Evolutionary conservation across 2,888 invertebrate genomes (phyloP), one percentile per base, ranked within the genome.

Genomic region (Drosophila koepferae): DNA sequence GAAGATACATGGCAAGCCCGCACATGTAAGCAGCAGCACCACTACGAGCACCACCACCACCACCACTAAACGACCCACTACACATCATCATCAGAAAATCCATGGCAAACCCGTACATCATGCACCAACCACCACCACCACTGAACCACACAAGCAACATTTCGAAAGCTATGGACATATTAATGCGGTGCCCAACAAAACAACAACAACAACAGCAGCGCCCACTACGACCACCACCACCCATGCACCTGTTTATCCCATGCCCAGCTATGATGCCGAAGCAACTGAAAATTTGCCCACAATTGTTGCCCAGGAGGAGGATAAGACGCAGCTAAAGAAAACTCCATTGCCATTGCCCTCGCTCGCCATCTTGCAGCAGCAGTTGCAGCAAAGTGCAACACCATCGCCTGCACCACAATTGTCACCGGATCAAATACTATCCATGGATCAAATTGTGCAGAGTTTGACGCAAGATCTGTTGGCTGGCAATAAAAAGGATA

Each of bases 391-490:
- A 0, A 59, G 72, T n/a, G 69, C 74, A 12, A 64, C 83, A 12
- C 66, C 82, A 1, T 68, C 80, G n/a, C 63, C 80, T 0, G 69
- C 74, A 28, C 73, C 81, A 31, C 74, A 77, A 31, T 63, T 87
- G 7, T 80, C 91, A 2, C 88, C 90, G 3, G 92, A 91, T 63
- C 76, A 86, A 8, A 88, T 92, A 60, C 72, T 90, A 3, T 92
- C 92, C 0, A 91, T 92, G 80, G 92, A 93, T 74, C 92, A 92
- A 82, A 92, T 92, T 34, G 83, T 92, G 44, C 91, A 91, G 58
- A 90, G 90, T 7, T 80, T 93, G 0, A 91, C 92, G 4, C 86
- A 91, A 44, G 88, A 86, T 56, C 60, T 75, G 56, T 51, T 76
- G 28, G 54, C 70, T 16, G 79, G 49, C 6, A 81, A 82, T 10